Evolutionary conservation across 2,113 vertebrate species (phyloP).

Genomic region (Catharus bicknelli): DNA sequence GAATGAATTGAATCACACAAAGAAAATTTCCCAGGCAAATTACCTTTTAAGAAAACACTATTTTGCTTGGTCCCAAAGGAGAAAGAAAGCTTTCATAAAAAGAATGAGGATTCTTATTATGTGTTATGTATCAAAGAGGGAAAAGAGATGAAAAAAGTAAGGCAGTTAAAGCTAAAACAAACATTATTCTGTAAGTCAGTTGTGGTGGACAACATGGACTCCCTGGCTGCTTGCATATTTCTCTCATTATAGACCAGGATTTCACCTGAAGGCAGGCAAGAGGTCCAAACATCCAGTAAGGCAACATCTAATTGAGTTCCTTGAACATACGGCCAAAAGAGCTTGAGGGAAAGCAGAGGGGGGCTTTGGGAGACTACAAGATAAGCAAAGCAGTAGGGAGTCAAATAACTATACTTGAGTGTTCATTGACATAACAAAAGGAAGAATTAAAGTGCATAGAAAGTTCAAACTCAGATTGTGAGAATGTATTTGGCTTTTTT

Average conservation of each 20-base stretch:
- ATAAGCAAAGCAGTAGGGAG: background rate
- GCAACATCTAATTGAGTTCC: background rate
- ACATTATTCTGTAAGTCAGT: background rate
- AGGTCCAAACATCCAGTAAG: background rate
- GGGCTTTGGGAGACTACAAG: background rate
- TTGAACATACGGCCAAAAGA: background rate
- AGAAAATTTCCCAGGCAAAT: conserved; percentile 31
- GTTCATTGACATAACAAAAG: background rate
- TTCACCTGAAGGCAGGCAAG: background rate
- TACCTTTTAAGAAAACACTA: conserved; percentile 11
- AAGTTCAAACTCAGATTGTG: background rate
- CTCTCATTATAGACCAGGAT: background rate
- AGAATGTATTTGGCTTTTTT: background rate
- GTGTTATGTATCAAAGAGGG: background rate
- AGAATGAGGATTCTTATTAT: background rate
- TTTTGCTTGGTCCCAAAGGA: background rate
- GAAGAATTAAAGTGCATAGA: background rate
- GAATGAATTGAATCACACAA: background rate
- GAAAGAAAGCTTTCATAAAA: background rate
- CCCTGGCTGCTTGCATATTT: background rate
- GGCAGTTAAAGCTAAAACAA: background rate
- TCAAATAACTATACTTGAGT: background rate
- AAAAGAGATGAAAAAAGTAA: background rate
- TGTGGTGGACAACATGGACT: background rate
- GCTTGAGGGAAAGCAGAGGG: background rate